Evolutionary conservation across 2,113 vertebrate species (phyloP).

Genomic region (Bos javanicus): DNA sequence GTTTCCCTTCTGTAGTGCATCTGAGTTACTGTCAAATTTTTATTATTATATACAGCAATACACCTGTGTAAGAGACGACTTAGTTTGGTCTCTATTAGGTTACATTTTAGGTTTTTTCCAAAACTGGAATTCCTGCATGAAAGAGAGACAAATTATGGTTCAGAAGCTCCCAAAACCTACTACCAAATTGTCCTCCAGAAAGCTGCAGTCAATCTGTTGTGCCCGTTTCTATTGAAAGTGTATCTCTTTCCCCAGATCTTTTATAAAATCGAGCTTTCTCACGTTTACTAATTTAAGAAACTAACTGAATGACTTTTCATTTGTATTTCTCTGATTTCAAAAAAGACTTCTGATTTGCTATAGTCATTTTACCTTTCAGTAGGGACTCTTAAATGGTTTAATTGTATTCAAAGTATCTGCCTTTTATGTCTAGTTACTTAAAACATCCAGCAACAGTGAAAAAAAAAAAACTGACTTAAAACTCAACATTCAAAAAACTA

Average conservation of each 20-base stretch:
- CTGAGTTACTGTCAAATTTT: not conserved
- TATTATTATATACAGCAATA: not conserved
- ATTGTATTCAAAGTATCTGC: not conserved
- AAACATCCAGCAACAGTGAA: not conserved
- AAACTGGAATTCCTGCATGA: constrained; percentile 9
- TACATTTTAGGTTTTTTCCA: constrained; percentile 2
- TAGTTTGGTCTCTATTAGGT: not conserved
- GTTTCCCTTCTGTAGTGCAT: not conserved
- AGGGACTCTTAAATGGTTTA: not conserved
- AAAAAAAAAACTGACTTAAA: not conserved
- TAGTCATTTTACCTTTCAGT: not conserved
- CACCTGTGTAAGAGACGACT: not conserved
- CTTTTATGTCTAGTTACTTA: constrained; percentile 10
- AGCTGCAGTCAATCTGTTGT: not conserved
- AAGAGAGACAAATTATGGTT: not conserved
- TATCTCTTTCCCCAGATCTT: not conserved
- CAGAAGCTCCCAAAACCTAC: not conserved
- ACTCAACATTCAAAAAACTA: not conserved
- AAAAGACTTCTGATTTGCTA: not conserved
- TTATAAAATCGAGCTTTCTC: not conserved
- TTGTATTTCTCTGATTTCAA: not conserved
- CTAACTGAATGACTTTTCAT: not conserved
- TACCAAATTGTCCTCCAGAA: not conserved
- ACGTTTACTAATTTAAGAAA: not conserved
- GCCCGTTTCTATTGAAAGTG: not conserved